Percentiles rank a stretch among this genome's conserved stretches.
These are phyloP conservation scores for Spisula solida DNA, from an alignment of 2,888 invertebrate species.

Conservation along the genomic window DNA sequence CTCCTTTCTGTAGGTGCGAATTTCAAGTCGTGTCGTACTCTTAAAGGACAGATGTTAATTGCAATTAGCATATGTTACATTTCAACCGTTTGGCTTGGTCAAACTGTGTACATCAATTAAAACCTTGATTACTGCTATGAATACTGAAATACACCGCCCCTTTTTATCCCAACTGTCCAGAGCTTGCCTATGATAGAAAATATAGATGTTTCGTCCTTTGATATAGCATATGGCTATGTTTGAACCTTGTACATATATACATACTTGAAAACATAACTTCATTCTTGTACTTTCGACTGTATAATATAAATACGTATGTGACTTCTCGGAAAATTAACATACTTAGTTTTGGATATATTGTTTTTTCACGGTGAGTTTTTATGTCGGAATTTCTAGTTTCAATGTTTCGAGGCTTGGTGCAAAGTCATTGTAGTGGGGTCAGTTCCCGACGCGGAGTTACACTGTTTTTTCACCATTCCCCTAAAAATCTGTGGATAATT, in stretches of 20 bases:
- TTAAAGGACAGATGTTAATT: conserved; percentile 17
- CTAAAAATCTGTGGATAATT: background rate
- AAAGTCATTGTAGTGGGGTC: too few relatives aligned
- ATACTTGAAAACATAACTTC: background rate
- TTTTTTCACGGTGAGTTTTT: conserved; percentile 6
- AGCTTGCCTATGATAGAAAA: conserved; percentile 3
- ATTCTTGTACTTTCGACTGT: background rate
- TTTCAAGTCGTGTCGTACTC: background rate
- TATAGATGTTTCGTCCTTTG: background rate
- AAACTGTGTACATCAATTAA: background rate
- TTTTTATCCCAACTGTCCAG: background rate
- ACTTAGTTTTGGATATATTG: background rate
- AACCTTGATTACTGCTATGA: background rate
- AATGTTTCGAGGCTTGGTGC: too few relatives aligned
- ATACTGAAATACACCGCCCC: background rate
- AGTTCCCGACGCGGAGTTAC: too few relatives aligned
- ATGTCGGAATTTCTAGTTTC: background rate
- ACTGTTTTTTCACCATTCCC: too few relatives aligned
- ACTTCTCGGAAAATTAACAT: background rate
- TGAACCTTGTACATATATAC: background rate
- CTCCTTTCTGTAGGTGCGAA: background rate
- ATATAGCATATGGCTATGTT: background rate
- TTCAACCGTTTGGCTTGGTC: conserved; percentile 1
- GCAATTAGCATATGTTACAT: conserved; percentile 13
- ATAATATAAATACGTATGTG: background rate